Evolutionary conservation across 2,113 vertebrate genomes (phyloP), one percentile per base, ranked within the genome.

Genomic region (Campylorhamphus procurvoides): DNA sequence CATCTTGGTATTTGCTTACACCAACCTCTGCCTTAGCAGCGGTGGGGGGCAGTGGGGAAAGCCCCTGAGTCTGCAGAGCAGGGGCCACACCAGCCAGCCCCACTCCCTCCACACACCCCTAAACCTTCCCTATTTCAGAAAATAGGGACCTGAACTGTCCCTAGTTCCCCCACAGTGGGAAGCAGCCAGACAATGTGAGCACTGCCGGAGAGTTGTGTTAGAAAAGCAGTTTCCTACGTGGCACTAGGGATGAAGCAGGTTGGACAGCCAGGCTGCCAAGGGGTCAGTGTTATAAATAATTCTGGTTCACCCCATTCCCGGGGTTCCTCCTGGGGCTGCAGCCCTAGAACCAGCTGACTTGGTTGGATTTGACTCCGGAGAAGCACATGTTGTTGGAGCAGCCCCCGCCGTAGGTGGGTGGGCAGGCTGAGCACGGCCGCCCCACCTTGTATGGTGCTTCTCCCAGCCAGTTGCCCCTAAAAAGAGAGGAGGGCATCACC

Each of bases 401-500:
- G 95, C 96, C 96, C 50, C 98, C 98, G 4, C 98, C 98, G 3
- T 99, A 99, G 89, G 88, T 96, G 19, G 98, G 97, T 6, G 99
- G 99, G 29, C 99, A 99, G 67, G 98, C 97, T 2, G 99, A 99
- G 73, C 99, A 99, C 0, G 98, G 98, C 72, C 58, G 96, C 82
- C 99, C 99, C 47, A 92, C 94, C 91, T 98, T 98, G 97, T 99
- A 99, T 0, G 99, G 99, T 0, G 98, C 98, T 96, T 99, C 98
- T 56, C 98, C 98, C 3, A 99, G 96, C 99, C 99, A 99, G 96
- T 99, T 99, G 42, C 99, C 99, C 93, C 99, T 99, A 97, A 33
- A 97, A 91, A 97, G 46, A 98, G 59, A 98, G 79, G 69, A 95
- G 39, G 16, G 20, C 39, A 28, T 81, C 39, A 62, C 58, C 63